These are phyloP conservation scores for Apocheima hispidaria DNA, from an alignment of 2,888 invertebrate genomes.

Conservation along the genomic window DNA sequence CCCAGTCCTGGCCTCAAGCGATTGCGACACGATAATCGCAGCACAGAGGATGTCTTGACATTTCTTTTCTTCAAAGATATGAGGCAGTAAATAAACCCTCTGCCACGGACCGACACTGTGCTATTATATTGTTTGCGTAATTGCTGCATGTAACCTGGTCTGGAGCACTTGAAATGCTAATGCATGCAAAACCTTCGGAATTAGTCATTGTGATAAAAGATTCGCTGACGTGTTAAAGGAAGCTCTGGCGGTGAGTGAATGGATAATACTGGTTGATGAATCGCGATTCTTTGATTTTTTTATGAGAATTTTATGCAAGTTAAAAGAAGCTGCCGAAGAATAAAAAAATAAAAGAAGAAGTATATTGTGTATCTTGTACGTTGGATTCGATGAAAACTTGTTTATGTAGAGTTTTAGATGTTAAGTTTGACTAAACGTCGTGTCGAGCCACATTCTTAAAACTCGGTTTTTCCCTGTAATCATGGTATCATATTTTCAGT, in stretches of 20 bases:
- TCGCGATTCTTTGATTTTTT: slow-evolving; percentile 24
- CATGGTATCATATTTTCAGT: background rate
- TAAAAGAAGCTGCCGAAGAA: background rate
- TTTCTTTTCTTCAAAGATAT: slow-evolving; percentile 67
- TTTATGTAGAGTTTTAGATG: no score
- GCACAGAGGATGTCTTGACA: slow-evolving; percentile 62
- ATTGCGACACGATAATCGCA: slow-evolving; percentile 72
- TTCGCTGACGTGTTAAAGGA: slow-evolving; percentile 45
- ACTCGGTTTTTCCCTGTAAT: background rate
- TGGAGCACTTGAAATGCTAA: slow-evolving; percentile 66
- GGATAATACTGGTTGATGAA: slow-evolving; percentile 36
- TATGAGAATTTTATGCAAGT: slow-evolving; percentile 2
- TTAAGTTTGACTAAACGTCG: background rate
- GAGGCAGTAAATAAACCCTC: slow-evolving; percentile 65
- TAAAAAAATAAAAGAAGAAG: no score
- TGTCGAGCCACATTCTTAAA: background rate
- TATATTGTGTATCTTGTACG: no score
- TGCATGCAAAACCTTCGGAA: slow-evolving; percentile 65
- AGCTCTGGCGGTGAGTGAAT: slow-evolving; percentile 40
- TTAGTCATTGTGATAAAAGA: slow-evolving; percentile 61
- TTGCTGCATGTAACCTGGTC: slow-evolving; percentile 63
- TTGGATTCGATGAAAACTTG: no score
- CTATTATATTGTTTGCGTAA: slow-evolving; percentile 82
- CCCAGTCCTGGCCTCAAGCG: slow-evolving; percentile 60
- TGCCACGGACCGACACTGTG: slow-evolving; percentile 66